phyloP scores from a whole-genome alignment of 2,113 vertebrate genomes.

The Strigops habroptila region DNA sequence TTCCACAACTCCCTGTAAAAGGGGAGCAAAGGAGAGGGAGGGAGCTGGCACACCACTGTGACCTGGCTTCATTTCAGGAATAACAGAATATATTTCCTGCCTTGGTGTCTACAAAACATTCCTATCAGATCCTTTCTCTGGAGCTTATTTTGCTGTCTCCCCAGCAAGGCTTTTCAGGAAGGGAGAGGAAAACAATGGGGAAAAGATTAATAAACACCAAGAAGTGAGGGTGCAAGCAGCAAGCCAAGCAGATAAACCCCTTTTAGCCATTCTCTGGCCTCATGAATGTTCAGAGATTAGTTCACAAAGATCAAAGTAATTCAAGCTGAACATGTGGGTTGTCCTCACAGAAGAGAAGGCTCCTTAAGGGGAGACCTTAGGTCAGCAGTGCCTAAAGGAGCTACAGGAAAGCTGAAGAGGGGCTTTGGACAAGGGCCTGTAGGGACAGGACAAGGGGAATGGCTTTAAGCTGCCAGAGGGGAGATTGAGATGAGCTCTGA shows the following conservation, averaged over 20 bases:
- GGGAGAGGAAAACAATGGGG: background rate
- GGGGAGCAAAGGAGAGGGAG: background rate
- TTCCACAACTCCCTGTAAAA: background rate
- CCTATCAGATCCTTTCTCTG: background rate
- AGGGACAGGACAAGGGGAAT: background rate
- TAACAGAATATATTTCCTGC: constrained; percentile 12
- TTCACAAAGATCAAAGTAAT: background rate
- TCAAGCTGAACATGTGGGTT: background rate
- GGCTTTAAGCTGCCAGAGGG: background rate
- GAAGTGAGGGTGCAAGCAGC: background rate
- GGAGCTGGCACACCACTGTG: background rate
- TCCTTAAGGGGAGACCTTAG: background rate
- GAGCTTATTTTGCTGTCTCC: background rate
- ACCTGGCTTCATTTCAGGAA: background rate
- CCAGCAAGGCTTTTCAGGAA: background rate
- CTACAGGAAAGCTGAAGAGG: background rate
- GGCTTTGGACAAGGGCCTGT: background rate
- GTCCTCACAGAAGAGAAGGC: background rate
- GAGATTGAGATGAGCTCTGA: background rate
- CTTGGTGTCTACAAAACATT: background rate
- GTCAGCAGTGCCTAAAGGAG: background rate
- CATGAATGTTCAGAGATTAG: background rate
- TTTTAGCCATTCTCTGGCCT: background rate
- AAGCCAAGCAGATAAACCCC: background rate
- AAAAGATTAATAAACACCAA: background rate